Evolutionary conservation across 2,888 invertebrate genomes (phyloP).

Genomic region (Patella caerulea): DNA sequence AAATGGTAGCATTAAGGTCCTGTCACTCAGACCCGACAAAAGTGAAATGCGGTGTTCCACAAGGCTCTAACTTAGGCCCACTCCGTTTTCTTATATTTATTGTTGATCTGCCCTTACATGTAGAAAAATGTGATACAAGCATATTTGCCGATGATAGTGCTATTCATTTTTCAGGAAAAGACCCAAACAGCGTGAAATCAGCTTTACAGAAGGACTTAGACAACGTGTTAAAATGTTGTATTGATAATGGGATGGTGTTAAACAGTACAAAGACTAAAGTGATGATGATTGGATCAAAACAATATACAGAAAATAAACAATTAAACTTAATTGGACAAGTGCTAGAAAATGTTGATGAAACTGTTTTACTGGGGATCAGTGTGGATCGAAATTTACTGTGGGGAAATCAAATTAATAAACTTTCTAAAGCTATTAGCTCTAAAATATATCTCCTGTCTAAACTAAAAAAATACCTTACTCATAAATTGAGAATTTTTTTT

Average conservation of each 20-base stretch:
- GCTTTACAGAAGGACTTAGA: background rate
- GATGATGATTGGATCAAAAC: background rate
- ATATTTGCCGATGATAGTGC: background rate
- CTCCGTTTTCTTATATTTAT: background rate
- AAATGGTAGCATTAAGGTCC: background rate
- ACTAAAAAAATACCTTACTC: background rate
- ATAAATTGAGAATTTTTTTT: background rate
- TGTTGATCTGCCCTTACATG: background rate
- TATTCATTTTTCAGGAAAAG: background rate
- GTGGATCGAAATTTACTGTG: background rate
- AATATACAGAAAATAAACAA: background rate
- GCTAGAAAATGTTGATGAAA: background rate
- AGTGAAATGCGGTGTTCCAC: background rate
- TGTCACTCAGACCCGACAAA: background rate
- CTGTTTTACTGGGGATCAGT: background rate
- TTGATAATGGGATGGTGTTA: background rate
- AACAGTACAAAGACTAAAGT: background rate
- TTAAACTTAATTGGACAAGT: background rate
- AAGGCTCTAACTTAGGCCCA: background rate
- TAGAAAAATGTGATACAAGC: background rate
- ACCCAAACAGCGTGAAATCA: background rate
- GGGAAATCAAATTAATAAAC: background rate
- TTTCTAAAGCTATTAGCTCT: background rate
- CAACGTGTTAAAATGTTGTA: background rate
- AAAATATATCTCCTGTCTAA: background rate